Evolutionary conservation across 2,888 invertebrate genomes (phyloP), one percentile per base, ranked within the genome.

Genomic region (Rotaria magnacalcarata): DNA sequence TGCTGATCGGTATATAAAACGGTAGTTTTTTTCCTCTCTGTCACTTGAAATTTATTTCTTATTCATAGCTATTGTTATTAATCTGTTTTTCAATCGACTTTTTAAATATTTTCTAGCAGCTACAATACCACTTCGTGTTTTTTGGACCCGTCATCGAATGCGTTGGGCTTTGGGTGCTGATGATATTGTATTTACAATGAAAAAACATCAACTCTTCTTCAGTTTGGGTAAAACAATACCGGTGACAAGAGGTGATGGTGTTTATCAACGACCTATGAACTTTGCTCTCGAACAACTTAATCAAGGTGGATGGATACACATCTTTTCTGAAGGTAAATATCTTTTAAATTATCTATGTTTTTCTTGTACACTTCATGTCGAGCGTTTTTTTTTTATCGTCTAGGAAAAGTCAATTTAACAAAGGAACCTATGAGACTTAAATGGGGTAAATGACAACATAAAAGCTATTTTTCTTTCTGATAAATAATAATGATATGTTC

Each of bases 121-220:
- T 3, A 27, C 50, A 27, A 19, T 74, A 43, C 74, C 84, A 41
- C 88, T 90, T 47, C 92, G 96, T 90, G 94, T 94, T 7, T 80
- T 80, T n/a, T 89, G 90, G 94, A 89, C 92, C 93, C 87, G 93
- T 94, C 90, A 91, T 95, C 93, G 93, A 90, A 94, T 96, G 93
- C 93, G 98, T 89, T 99, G 97, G 96, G 94, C 95, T 84, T 93
- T 96, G 89, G 95, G 96, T 58, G 98, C 98, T 87, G 95, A 97
- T 91, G 97, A 99, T 92, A 96, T 99, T 90, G 97, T 96, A 92
- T 99, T 96, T 92, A 96, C 95, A 14, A 95, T 94, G 90, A 93
- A 93, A 88, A 93, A 94, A 90, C 95, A 96, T 92, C 93, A 95
- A 85, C 93, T 94, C 89, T 96, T 97, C 92, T 98, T 98, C 92